Conservation (phyloP, 2,113 vertebrate species). For the Typhlomys cinereus region DNA sequence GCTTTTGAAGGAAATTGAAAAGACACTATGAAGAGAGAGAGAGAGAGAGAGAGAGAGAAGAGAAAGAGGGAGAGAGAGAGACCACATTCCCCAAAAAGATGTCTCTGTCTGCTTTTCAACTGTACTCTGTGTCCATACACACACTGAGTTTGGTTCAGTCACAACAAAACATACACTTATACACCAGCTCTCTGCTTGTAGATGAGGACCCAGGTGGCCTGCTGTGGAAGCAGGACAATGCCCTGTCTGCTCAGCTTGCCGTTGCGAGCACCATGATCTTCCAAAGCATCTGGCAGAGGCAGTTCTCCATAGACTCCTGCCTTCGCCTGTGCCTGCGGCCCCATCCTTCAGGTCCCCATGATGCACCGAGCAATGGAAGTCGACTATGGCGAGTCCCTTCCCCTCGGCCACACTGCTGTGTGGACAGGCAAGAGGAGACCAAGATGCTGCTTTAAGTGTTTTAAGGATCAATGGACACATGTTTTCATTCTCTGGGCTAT, state of each 20-base stretch:
- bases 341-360: constrained; percentile 89
- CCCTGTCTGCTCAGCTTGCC: constrained; percentile 81
- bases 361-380: constrained; percentile 92
- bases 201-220: constrained; percentile 48
- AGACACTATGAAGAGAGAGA: not conserved
- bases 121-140: not conserved
- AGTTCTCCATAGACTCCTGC: constrained; percentile 90
- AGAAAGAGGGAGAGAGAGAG: not conserved
- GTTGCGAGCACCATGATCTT: constrained; percentile 91
- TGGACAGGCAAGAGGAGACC: not conserved
- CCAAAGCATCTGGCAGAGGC: constrained; percentile 91
- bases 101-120: not conserved
- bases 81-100: not conserved
- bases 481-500: not conserved
- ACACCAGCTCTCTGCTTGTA: not conserved
- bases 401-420: not conserved
- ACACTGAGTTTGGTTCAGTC: not conserved
- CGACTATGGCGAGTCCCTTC: constrained; percentile 88
- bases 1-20: constrained; percentile 15
- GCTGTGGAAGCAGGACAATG: not conserved
- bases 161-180: not conserved
- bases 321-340: constrained; percentile 87
- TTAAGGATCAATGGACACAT: accelerated
- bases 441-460: not conserved
- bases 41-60: not conserved